Percentiles rank a stretch among this genome's conserved stretches.
These are phyloP conservation scores for Polietes domitor DNA, from an alignment of 2,888 invertebrate species.

Conservation along the genomic window DNA sequence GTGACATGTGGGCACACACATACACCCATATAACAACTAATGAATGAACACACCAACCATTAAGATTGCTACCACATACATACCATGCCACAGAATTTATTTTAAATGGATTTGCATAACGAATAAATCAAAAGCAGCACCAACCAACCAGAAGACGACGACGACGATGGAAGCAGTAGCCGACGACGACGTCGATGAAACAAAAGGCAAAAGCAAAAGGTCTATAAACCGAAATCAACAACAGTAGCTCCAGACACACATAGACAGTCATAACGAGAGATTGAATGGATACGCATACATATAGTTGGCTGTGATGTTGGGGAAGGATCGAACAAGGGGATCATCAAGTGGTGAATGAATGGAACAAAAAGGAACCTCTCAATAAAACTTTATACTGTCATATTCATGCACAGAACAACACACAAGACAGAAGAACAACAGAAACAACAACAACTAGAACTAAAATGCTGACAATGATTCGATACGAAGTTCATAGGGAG, in stretches of 20 bases:
- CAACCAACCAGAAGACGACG: slow-evolving; percentile 12
- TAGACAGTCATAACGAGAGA: neutral
- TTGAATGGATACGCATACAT: too few relatives aligned
- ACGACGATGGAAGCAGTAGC: neutral
- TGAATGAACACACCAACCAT: slow-evolving; percentile 31
- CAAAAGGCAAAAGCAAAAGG: neutral
- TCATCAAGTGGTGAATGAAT: slow-evolving; percentile 7
- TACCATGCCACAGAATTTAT: slow-evolving; percentile 8
- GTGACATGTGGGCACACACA: too few relatives aligned
- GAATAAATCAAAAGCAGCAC: slow-evolving; percentile 46
- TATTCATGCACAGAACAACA: slow-evolving; percentile 40
- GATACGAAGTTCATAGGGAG: slow-evolving; percentile 31
- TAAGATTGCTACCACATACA: slow-evolving; percentile 9
- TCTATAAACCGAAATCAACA: neutral
- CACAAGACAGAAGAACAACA: slow-evolving; percentile 6
- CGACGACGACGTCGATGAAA: neutral
- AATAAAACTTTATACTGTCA: slow-evolving; percentile 56
- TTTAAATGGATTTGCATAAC: slow-evolving; percentile 56
- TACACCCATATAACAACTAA: neutral
- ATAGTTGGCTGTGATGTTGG: too few relatives aligned
- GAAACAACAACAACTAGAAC: neutral
- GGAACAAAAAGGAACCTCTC: slow-evolving; percentile 48
- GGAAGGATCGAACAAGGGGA: too few relatives aligned
- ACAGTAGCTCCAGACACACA: neutral
- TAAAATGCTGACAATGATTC: neutral